A percentile compares a stretch with the other conserved stretches of the same genome.
Conservation (phyloP, 2,888 invertebrate genomes). For the Eupithecia pulchellata region DNA sequence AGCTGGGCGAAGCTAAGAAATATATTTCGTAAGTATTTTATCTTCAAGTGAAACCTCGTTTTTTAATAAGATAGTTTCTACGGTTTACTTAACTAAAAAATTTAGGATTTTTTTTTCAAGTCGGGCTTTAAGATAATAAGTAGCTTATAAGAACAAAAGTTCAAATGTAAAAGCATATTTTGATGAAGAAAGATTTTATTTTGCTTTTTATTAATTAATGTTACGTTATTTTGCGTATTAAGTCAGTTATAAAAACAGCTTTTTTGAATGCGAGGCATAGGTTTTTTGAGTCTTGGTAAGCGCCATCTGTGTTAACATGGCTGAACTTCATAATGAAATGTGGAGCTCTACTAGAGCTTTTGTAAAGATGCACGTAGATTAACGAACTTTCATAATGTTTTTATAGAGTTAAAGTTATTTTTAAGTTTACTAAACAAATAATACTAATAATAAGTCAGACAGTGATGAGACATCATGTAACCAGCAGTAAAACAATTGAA, state of each 20-base stretch:
- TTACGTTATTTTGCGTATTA: neutral
- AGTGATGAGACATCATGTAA: neutral
- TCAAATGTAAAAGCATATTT: neutral
- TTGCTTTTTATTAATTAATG: neutral
- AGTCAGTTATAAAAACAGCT: neutral
- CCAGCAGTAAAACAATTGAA: neutral
- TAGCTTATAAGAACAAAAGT: neutral
- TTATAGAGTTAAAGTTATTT: neutral
- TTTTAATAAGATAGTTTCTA: neutral
- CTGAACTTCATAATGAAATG: constrained; percentile 40
- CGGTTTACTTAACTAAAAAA: neutral
- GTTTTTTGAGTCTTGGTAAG: constrained; percentile 16
- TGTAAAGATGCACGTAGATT: constrained; percentile 18
- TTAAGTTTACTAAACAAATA: neutral
- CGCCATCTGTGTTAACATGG: constrained; percentile 45
- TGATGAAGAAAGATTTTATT: neutral
- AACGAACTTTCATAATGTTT: neutral
- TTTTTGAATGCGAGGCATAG: neutral
- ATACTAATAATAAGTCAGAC: no score
- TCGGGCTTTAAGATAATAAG: no score
- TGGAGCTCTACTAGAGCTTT: constrained; percentile 25
- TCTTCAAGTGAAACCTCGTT: neutral
- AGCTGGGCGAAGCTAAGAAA: constrained; percentile 17
- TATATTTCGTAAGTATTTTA: constrained; percentile 12
- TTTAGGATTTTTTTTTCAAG: no score